Percentiles rank a stretch among this genome's conserved stretches.
These are phyloP conservation scores for Apis laboriosa DNA, from an alignment of 1,140 invertebrate genomes.

Conservation along the genomic window DNA sequence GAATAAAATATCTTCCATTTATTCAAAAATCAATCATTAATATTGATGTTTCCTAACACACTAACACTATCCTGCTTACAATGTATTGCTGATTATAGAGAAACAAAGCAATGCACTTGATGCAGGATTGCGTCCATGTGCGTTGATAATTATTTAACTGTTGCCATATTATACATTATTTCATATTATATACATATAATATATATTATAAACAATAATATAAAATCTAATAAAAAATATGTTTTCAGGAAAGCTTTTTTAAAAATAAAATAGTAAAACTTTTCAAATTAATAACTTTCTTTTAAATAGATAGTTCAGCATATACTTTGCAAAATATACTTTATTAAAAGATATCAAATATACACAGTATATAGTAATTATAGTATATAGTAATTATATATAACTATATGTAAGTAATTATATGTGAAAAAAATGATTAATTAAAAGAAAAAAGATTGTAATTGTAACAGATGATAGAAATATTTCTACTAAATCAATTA, in stretches of 20 bases:
- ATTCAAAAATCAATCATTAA: conserved; percentile 29
- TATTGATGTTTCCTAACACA: conserved; percentile 72
- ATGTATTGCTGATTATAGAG: conserved; percentile 78
- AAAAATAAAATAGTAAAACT: conserved; percentile 8
- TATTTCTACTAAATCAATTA: conserved; percentile 60
- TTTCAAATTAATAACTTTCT: background rate
- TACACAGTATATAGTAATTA: conserved; percentile 23
- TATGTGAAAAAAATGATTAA: conserved; percentile 7
- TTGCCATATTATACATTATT: conserved; percentile 17
- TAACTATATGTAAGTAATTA: conserved; percentile 20
- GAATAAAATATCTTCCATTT: background rate
- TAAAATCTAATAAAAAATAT: conserved; percentile 27
- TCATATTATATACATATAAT: conserved; percentile 11
- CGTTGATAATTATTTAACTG: conserved; percentile 50
- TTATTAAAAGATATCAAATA: conserved; percentile 55
- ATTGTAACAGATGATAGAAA: conserved; percentile 37
- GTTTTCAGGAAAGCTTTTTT: conserved; percentile 8
- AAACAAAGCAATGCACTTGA: conserved; percentile 80
- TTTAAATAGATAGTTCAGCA: background rate
- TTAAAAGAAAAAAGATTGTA: conserved; percentile 42
- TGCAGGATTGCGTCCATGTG: conserved; percentile 79
- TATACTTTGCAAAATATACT: conserved; percentile 49
- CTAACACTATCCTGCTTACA: conserved; percentile 80
- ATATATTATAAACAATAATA: conserved; percentile 25
- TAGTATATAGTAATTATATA: too few species aligned